These are phyloP conservation scores for Apogon talboti DNA, from an alignment of 2,797 vertebrate genomes.

Conservation along the genomic window DNA sequence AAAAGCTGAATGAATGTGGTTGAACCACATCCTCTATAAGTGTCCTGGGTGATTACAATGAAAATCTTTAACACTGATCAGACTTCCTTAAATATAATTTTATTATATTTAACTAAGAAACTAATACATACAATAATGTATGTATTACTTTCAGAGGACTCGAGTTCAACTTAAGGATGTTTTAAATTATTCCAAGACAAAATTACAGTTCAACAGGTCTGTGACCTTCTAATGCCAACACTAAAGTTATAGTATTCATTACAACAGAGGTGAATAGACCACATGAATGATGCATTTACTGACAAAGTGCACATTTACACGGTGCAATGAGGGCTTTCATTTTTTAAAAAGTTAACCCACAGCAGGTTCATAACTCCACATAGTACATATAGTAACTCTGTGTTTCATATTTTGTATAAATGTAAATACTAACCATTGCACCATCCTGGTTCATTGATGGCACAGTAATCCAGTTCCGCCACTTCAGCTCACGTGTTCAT, in stretches of 20 bases:
- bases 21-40: neutral
- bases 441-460: neutral
- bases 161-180: constrained; percentile 7
- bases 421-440: neutral
- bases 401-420: constrained; percentile 7
- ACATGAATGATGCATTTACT: neutral
- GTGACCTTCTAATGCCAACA: neutral
- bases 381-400: neutral
- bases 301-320: constrained; percentile 13
- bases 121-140: neutral
- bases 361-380: neutral
- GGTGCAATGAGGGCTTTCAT: constrained; percentile 10
- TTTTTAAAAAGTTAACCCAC: neutral
- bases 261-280: neutral
- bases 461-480: neutral
- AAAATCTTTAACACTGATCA: neutral
- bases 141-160: neutral
- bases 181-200: constrained; percentile 14
- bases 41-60: neutral
- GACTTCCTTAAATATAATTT: neutral
- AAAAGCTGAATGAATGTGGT: neutral
- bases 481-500: neutral
- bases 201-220: constrained; percentile 7
- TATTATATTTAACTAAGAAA: neutral
- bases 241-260: constrained; percentile 10